Base-by-base conservation (phyloP, 1,140 invertebrate genomes). In the Bombus affinis region DNA sequence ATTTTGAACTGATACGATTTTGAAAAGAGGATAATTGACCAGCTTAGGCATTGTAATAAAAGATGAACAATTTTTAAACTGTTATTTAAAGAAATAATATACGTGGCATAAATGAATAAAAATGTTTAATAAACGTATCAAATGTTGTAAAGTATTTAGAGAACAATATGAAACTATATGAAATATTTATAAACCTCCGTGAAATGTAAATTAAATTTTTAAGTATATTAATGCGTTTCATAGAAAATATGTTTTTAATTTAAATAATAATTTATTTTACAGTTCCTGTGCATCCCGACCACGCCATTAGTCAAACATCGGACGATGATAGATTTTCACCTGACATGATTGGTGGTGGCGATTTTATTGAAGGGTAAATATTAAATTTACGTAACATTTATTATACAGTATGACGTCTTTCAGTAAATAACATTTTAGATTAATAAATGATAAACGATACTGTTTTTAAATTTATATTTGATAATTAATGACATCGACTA, bases 331-430 rank as follows among this genome's bases (percentile, higher is more conserved):
- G 72, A 82, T 92, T 93, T 80, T 87, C 91, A 2, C 91, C 93
- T n/a, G 88, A 86, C 25, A 87, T 91, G 66, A 89, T 91, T 13
- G 77, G 57, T 35, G 89, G 92, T 22, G 81, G 91, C 32, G 90
- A 91, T 83, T 89, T 93, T 28, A 47, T 93, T 0, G 92, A 93
- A 37, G 89, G 91, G 93, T 94, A 91, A 93, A 89, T 91, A 85
- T 75, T n/a, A 62, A n/a, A 77, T 83, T 66, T 71, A 6, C 37
- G 39, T 39, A 37, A 53, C 47, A 53, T 5, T 22, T 65, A 28
- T 72, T 62, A 37, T 25, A 73, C 1, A n/a, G 53, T 53, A 6
- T 66, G 15, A 66, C 1, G 15, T 32, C 5, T 66, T 9, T 62
- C 13, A 35, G 22, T 68, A 68, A 35, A 18, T 18, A 37, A 25